Percentiles rank a stretch among this genome's conserved stretches.
phyloP scores from a whole-genome alignment of 2,888 invertebrate species.

The Drosophila kokeensis region DNA sequence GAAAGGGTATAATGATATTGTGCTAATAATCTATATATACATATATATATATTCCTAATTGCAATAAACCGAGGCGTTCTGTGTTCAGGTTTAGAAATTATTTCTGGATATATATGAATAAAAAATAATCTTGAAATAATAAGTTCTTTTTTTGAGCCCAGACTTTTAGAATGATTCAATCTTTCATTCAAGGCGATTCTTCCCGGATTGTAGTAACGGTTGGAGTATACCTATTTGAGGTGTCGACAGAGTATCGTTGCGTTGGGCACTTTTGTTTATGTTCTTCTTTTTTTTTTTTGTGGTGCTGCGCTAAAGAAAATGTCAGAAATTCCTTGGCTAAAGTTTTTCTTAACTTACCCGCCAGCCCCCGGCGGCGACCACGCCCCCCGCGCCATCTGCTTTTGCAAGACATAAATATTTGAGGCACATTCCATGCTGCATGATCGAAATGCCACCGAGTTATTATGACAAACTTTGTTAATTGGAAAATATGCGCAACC shows the following conservation, averaged over 20 bases:
- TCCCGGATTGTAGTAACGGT: background rate
- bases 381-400: background rate
- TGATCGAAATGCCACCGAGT: constrained; percentile 70
- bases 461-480: constrained; percentile 81
- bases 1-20: background rate
- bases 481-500: constrained; percentile 72
- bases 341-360: constrained; percentile 39
- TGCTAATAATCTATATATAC: background rate
- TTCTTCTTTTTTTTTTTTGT: constrained; percentile 12
- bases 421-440: constrained; percentile 70
- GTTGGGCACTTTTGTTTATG: background rate
- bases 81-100: no score
- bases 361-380: background rate
- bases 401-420: constrained; percentile 66
- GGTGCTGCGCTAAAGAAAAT: constrained; percentile 63
- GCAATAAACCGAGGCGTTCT: background rate
- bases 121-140: background rate
- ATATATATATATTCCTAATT: background rate
- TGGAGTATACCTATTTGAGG: background rate
- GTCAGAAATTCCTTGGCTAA: constrained; percentile 67
- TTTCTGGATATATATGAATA: background rate
- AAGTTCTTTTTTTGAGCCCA: fast-evolving
- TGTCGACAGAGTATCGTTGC: background rate
- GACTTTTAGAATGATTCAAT: fast-evolving
- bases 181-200: background rate